Evolutionary conservation across 2,797 vertebrate genomes (phyloP), one percentile per base, ranked within the genome.

Genomic region (Arnoldichthys spilopterus): DNA sequence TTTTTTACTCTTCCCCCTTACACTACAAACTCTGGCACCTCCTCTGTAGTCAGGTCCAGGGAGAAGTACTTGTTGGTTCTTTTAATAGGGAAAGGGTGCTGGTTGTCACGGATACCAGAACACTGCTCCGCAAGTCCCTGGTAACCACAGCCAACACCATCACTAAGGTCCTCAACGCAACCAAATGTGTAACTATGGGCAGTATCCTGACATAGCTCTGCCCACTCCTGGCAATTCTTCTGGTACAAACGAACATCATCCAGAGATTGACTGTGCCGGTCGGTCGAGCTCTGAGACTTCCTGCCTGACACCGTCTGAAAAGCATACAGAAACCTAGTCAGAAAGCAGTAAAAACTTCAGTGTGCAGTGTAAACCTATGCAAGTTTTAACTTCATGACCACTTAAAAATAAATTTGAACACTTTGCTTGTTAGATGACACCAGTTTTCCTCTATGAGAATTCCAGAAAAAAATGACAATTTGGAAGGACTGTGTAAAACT

Each of bases 11-110:
- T 68, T 18, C 61, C n/a, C 1, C 0, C 0, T 94, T 93, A 99
- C 77, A 99, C 98, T 6, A 99, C 97, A 0, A 99, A 99, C 91
- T 99, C 98, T 0, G 97, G 97, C 49, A 98, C 95, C 80, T 99
- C 97, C 0, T 98, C 97, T 0, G 93, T 94, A 83, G 95, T 96
- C 82, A 99, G 94, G 85, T 99, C 97, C 91, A 99, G 89, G 22
- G 98, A 98, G 88, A 99, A 98, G 91, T 99, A 99, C 82, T 99
- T 99, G 95, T 96, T 99, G 91, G 96, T 94, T 92, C 98, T 96
- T 91, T 98, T 99, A 90, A 96, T 96, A 1, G 95, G 93, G 70
- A 97, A 96, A 28, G 94, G 73, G 15, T 97, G 94, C 83, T 92
- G 90, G 84, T 95, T 83, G 1, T 93, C 90, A 12, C 94, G 94